Percentiles rank a stretch among this genome's conserved stretches.
Evolutionary conservation across 1,140 invertebrate species (phyloP).

Genomic region (Trachymyrmex septentrionalis): DNA sequence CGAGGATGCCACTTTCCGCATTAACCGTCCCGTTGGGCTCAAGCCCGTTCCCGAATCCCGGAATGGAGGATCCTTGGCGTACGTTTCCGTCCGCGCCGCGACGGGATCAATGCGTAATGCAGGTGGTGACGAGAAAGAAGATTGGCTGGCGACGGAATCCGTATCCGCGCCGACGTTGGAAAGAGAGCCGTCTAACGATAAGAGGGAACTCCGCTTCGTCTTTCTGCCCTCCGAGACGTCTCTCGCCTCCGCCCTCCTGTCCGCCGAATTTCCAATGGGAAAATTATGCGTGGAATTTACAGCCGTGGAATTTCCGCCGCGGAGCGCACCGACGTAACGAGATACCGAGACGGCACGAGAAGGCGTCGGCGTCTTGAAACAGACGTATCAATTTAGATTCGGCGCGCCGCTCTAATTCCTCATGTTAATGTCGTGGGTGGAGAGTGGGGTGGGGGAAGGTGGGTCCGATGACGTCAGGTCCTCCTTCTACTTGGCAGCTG

Average conservation of each 20-base stretch:
- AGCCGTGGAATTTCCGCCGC: conserved; percentile 24
- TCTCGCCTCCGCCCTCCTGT: neutral
- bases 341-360: neutral
- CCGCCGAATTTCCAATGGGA: conserved; percentile 55
- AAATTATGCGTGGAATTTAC: conserved; percentile 65
- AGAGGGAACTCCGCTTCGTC: conserved; percentile 36
- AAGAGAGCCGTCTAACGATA: conserved; percentile 50
- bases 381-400: conserved; percentile 46
- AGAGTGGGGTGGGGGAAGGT: neutral
- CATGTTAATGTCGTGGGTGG: conserved; percentile 22
- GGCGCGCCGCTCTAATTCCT: conserved; percentile 33
- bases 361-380: conserved; percentile 28
- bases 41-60: conserved; percentile 41
- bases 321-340: conserved; percentile 3
- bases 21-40: conserved; percentile 52
- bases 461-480: conserved; percentile 40
- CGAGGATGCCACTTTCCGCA: conserved; percentile 51
- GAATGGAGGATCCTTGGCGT: conserved; percentile 42
- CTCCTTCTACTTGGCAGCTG: conserved; percentile 18
- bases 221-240: neutral
- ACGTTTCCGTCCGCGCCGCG: conserved; percentile 30
- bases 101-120: conserved; percentile 56
- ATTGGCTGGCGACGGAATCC: conserved; percentile 46
- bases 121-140: conserved; percentile 53
- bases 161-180: conserved; percentile 39